phyloP scores from a whole-genome alignment of 2,797 vertebrate species.

The Bryconaethiops microstoma region DNA sequence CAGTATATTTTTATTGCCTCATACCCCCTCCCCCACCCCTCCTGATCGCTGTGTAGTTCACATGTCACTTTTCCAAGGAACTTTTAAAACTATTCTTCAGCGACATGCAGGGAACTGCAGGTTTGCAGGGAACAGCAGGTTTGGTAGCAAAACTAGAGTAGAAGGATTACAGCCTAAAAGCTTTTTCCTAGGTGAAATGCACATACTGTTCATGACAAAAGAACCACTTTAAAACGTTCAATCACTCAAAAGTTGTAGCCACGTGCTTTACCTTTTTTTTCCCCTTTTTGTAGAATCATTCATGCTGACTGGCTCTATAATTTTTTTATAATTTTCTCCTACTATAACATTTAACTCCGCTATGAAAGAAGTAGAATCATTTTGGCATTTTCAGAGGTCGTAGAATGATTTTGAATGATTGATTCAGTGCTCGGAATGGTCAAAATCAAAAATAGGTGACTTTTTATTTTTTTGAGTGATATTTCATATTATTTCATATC shows the following conservation, averaged over 20 bases:
- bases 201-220: conserved; percentile 10
- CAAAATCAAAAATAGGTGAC: neutral
- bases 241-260: neutral
- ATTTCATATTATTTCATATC: neutral
- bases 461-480: neutral
- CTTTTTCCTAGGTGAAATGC: neutral
- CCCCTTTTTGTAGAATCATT: neutral
- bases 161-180: neutral
- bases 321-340: neutral
- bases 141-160: neutral
- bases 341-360: neutral
- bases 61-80: neutral
- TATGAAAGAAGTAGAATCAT: neutral
- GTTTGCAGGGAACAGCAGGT: neutral
- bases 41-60: too few species aligned
- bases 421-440: neutral
- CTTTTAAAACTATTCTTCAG: neutral
- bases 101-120: neutral
- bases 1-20: too few species aligned
- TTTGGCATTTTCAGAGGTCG: neutral
- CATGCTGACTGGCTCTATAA: neutral
- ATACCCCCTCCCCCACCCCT: too few species aligned
- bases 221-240: conserved; percentile 19
- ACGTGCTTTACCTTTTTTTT: neutral
- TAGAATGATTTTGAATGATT: neutral